Percentiles rank a stretch among this genome's conserved stretches.
Evolutionary conservation across 30 jellyfish, hydroid and myxozoan species (phyloP).

Genomic region (Rhopilema esculentum): DNA sequence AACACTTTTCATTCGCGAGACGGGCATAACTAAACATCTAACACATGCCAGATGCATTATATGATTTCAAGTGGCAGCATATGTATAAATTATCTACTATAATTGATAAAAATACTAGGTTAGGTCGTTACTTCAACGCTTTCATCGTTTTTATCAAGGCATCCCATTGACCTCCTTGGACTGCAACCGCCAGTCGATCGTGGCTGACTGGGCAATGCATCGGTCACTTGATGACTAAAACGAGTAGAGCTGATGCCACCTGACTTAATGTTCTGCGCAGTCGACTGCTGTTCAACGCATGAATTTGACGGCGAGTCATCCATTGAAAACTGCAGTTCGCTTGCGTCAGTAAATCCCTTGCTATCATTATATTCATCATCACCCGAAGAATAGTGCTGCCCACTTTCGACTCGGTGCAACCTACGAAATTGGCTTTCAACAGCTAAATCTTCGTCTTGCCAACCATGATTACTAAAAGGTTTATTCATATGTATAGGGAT

Average conservation of each 20-base stretch:
- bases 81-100: no score
- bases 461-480: not conserved
- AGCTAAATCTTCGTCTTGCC: not conserved
- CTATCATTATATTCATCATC: not conserved
- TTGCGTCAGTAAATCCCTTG: not conserved
- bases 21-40: no score
- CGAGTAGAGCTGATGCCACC: no score
- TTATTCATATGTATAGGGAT: not conserved
- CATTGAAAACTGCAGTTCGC: slow-evolving; percentile 12
- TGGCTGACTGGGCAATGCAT: not conserved
- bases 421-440: no score
- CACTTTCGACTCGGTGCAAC: not conserved
- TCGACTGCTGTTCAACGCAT: not conserved
- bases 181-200: slow-evolving; percentile 56
- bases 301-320: not conserved
- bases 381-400: not conserved
- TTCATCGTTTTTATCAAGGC: slow-evolving; percentile 29
- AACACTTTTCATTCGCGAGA: no score
- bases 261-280: not conserved
- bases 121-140: slow-evolving; percentile 36
- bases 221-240: not conserved
- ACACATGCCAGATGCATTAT: no score
- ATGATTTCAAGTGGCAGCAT: no score
- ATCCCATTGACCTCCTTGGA: slow-evolving; percentile 32
- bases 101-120: no score